These are phyloP conservation scores for Cirrhinus molitorella DNA, from an alignment of 2,797 vertebrate species.

Conservation along the genomic window DNA sequence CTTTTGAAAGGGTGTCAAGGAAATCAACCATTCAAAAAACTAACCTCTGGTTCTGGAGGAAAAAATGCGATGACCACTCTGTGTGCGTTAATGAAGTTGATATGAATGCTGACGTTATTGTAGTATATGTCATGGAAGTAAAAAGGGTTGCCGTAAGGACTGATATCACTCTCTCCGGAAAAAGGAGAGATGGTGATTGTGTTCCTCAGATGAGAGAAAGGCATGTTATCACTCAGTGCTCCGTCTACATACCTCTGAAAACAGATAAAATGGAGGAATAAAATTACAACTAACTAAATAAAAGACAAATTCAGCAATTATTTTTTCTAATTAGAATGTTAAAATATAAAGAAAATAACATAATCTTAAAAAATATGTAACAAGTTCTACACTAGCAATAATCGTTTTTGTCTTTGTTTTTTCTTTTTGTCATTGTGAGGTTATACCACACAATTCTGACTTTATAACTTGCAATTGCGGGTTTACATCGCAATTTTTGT, in stretches of 20 bases:
- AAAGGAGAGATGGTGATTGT: slow-evolving; percentile 91
- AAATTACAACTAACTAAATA: background rate
- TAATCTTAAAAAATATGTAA: background rate
- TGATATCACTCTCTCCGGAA: slow-evolving; percentile 91
- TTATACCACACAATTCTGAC: too few species aligned
- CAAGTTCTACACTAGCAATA: too few species aligned
- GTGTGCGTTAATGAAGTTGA: slow-evolving; percentile 83
- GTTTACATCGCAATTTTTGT: too few species aligned
- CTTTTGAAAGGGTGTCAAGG: background rate
- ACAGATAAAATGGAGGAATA: background rate
- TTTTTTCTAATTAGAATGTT: background rate
- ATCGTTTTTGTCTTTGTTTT: too few species aligned
- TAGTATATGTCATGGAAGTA: slow-evolving; percentile 81
- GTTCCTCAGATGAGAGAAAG: slow-evolving; percentile 79
- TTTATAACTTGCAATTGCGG: too few species aligned
- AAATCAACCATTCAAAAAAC: background rate
- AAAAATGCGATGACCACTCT: slow-evolving; percentile 80
- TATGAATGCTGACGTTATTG: slow-evolving; percentile 81
- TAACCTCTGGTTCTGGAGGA: slow-evolving; percentile 83
- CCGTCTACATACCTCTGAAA: slow-evolving; percentile 89
- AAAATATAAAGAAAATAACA: background rate
- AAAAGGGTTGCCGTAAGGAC: slow-evolving; percentile 82
- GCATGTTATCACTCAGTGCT: slow-evolving; percentile 86
- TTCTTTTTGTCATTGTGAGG: too few species aligned
- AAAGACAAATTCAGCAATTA: background rate